Conservation (phyloP, 2,888 invertebrate genomes). For the Chelonus formosanus region DNA sequence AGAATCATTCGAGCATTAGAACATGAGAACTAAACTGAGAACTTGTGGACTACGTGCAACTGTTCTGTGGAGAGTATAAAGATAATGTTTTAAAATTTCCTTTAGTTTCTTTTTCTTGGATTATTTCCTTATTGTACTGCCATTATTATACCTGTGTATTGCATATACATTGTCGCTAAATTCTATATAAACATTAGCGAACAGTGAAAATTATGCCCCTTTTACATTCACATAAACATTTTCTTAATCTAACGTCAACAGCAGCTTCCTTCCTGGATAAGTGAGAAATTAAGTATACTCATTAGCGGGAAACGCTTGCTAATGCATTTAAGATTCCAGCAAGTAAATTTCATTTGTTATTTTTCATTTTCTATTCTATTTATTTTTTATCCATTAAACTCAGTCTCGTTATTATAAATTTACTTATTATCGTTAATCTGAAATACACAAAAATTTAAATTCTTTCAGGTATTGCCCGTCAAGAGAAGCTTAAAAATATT, state of each 20-base stretch:
- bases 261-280: conserved; percentile 25
- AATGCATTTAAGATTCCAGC: conserved; percentile 55
- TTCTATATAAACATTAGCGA: conserved; percentile 14
- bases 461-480: too few species aligned
- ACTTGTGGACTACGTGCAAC: conserved; percentile 13
- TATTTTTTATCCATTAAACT: conserved; percentile 9
- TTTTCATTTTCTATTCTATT: conserved; percentile 15
- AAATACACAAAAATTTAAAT: too few species aligned
- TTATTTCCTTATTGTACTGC: conserved; percentile 11
- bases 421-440: too few species aligned
- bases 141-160: conserved; percentile 6
- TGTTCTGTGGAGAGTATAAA: conserved; percentile 18
- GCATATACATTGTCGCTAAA: conserved; percentile 14
- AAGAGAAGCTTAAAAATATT: too few species aligned
- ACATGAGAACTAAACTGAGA: conserved; percentile 28
- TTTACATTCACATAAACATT: conserved; percentile 51
- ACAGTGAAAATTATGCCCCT: conserved; percentile 16
- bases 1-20: conserved; percentile 42
- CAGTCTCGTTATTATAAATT: background rate
- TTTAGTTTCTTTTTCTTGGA: conserved; percentile 19
- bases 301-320: conserved; percentile 54
- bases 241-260: conserved; percentile 54
- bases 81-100: conserved; percentile 18
- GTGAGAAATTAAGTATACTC: conserved; percentile 57
- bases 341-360: conserved; percentile 17